Evolutionary conservation across 1,140 invertebrate species (phyloP), one percentile per base, ranked within the genome.

Genomic region (Neuroterus valhalla): DNA sequence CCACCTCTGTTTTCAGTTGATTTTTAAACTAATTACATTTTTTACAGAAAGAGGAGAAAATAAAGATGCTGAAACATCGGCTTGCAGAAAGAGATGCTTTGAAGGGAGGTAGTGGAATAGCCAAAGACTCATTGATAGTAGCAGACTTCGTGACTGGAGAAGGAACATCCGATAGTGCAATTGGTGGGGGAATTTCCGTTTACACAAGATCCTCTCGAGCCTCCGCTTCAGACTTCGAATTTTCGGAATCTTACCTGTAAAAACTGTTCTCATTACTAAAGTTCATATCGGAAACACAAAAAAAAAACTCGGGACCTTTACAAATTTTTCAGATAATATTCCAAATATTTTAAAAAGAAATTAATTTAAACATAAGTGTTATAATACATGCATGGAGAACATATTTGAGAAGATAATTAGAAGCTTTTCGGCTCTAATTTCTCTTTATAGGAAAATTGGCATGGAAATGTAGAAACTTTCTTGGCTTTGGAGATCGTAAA

Each of bases 211-310:
- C 94, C 67, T 95, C 95, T 45, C 91, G 94, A 79, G 94, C 94
- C 83, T 95, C 94, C 86, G 93, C 94, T 82, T 96, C 95, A 52
- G 95, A 96, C 89, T 92, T 95, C 85, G 95, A 96, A 86, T 96
- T 96, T 86, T 96, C 95, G 69, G 96, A 96, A 86, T 96, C 95
- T 81, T 97, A 96, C 87, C 91, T 96, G 75, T 96, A 94, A 93
- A 76, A 23, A 31, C 21, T 19, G 12, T 23, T 66, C 31, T 2
- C 26, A 70, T 55, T n/a, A 23, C 44, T 46, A 70, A 15, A 50
- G 62, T 43, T 26, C 69, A 48, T 43, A 74, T 19, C 48, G 10
- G 69, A 71, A 17, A 26, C 31, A 66, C 74, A 23, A 69, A 43
- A 67, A 66, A 48, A 43, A 79, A 82, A 76, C 78, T 72, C 77